These are phyloP conservation scores for Brachyopa scutellaris DNA, from an alignment of 2,888 invertebrate species.

Conservation along the genomic window DNA sequence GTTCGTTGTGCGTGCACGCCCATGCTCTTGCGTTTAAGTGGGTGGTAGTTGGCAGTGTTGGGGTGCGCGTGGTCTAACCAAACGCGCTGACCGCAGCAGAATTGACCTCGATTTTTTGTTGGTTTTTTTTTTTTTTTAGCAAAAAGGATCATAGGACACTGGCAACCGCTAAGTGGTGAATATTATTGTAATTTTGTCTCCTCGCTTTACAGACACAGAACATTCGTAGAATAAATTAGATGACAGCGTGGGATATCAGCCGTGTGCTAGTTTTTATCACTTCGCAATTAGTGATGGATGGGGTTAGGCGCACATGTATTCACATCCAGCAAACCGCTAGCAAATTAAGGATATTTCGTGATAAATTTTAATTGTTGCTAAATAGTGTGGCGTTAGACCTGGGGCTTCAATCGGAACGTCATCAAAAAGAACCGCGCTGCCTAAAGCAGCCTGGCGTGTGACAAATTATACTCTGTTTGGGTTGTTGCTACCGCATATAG, in stretches of 20 bases:
- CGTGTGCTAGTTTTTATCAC: not conserved
- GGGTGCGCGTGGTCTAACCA: constrained; percentile 48
- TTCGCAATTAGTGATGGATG: not conserved
- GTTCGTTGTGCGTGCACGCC: constrained; percentile 29
- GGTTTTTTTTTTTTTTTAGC: no score
- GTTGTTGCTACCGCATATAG: not conserved
- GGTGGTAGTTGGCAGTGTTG: constrained; percentile 36
- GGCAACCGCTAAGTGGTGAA: constrained; percentile 30
- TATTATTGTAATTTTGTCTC: constrained; percentile 35
- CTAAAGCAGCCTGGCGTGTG: constrained; percentile 33
- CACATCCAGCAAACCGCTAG: constrained; percentile 17
- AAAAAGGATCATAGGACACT: constrained; percentile 34
- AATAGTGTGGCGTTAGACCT: constrained; percentile 48
- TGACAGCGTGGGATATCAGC: constrained; percentile 3
- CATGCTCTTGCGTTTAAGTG: constrained; percentile 1
- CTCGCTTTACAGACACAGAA: not conserved
- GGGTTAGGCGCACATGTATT: not conserved
- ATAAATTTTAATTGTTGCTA: constrained; percentile 67
- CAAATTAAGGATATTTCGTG: constrained; percentile 70
- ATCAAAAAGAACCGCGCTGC: constrained; percentile 1
- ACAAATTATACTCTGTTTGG: constrained; percentile 37
- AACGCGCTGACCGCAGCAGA: constrained; percentile 19
- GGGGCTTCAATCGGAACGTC: not conserved
- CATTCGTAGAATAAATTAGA: not conserved
- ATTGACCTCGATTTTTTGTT: constrained; percentile 40